These are phyloP conservation scores for Cheilosia soror DNA, from an alignment of 2,888 invertebrate genomes.

Conservation along the genomic window DNA sequence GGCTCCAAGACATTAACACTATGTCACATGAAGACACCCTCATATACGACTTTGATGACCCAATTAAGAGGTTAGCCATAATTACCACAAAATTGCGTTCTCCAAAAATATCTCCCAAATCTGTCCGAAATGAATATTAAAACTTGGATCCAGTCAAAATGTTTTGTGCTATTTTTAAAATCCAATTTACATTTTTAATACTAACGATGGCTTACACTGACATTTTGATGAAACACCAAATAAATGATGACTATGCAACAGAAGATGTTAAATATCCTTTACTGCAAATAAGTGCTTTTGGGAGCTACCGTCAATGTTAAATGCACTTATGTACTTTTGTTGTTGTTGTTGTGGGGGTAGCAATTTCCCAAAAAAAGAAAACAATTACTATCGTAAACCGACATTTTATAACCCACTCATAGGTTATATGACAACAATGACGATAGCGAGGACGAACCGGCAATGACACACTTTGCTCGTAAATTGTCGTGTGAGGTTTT, in stretches of 20 bases:
- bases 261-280: background rate
- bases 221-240: constrained; percentile 10
- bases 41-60: no score
- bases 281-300: background rate
- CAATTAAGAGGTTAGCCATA: no score
- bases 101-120: background rate
- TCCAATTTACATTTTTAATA: constrained; percentile 41
- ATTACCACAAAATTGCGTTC: no score
- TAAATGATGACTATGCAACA: constrained; percentile 10
- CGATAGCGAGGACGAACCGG: constrained; percentile 5
- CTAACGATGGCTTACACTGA: constrained; percentile 1
- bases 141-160: background rate
- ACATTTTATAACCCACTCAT: constrained; percentile 50
- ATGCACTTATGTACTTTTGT: no score
- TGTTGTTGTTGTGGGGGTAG: no score
- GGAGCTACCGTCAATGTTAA: no score
- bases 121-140: background rate
- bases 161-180: constrained; percentile 15
- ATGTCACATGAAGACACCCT: no score
- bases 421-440: background rate
- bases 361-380: background rate
- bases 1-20: no score
- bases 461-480: constrained; percentile 21
- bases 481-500: constrained; percentile 23
- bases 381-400: constrained; percentile 21